These are phyloP conservation scores for Bursaphelenchus mucronatus DNA, from an alignment of 1,140 invertebrate genomes.

Conservation along the genomic window DNA sequence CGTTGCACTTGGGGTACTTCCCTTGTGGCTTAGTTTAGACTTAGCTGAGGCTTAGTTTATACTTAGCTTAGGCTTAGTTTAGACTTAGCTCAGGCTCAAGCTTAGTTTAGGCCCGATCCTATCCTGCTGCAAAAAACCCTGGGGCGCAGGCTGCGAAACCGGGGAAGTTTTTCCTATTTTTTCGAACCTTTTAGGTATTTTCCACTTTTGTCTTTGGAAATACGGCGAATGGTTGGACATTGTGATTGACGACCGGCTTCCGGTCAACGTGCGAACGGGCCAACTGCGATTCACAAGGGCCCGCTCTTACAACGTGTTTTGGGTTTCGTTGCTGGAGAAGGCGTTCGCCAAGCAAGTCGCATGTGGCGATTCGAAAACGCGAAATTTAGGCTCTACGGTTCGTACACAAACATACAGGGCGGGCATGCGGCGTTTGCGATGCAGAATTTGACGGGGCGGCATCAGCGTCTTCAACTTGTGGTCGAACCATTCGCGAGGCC, in stretches of 20 bases:
- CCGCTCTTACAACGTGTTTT: constrained; percentile 5
- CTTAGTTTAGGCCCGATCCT: too few species aligned
- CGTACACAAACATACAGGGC: constrained; percentile 14
- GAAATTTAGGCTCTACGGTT: constrained; percentile 14
- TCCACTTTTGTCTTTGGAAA: constrained; percentile 13
- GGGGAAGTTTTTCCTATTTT: too few species aligned
- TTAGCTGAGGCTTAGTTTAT: too few species aligned
- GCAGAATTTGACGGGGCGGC: constrained; percentile 17
- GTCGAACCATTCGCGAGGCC: not conserved
- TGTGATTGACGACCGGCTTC: constrained; percentile 13
- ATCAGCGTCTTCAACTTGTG: constrained; percentile 14
- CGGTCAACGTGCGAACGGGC: constrained; percentile 11
- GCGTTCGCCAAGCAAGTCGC: constrained; percentile 11
- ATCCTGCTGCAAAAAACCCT: too few species aligned
- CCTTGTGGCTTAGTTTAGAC: too few species aligned
- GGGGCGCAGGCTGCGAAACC: too few species aligned
- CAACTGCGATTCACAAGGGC: constrained; percentile 15
- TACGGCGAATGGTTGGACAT: constrained; percentile 15
- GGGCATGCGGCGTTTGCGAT: constrained; percentile 15
- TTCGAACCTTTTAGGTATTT: constrained; percentile 15
- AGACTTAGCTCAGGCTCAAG: too few species aligned
- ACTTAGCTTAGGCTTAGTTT: too few species aligned
- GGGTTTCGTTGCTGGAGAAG: constrained; percentile 19
- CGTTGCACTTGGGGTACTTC: too few species aligned
- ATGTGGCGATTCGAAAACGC: too few species aligned